Conservation (phyloP, 1,140 invertebrate species). For the Temnothorax nylanderi region DNA sequence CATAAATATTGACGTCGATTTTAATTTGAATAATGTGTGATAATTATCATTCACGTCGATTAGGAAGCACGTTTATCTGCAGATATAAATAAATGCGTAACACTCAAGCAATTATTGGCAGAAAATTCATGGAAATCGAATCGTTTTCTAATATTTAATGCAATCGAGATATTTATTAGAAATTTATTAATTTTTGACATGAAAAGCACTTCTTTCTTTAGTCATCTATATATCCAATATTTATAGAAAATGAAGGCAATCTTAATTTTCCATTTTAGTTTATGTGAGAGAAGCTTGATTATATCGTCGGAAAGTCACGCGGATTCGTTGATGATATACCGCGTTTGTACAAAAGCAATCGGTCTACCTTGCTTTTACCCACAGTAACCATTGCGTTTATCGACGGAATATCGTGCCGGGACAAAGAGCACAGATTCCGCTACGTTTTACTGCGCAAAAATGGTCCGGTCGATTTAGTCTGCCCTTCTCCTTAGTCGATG, state of each 20-base stretch:
- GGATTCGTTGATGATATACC: neutral
- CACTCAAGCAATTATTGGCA: too few relatives aligned
- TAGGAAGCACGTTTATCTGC: too few relatives aligned
- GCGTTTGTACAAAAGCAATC: neutral
- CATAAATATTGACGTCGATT: too few relatives aligned
- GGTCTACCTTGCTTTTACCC: constrained; percentile 20
- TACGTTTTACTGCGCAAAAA: constrained; percentile 53
- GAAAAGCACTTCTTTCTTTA: neutral
- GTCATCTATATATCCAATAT: neutral
- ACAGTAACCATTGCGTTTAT: constrained; percentile 38
- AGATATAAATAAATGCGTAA: too few relatives aligned
- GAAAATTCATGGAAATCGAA: too few relatives aligned
- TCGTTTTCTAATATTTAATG: too few relatives aligned
- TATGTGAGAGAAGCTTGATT: neutral
- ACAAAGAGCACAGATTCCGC: constrained; percentile 52
- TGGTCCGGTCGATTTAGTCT: constrained; percentile 50
- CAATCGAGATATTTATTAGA: neutral
- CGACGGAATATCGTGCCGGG: constrained; percentile 18
- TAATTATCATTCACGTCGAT: too few relatives aligned
- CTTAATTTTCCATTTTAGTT: neutral
- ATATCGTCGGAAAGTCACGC: neutral
- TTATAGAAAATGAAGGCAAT: neutral
- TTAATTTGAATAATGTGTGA: too few relatives aligned
- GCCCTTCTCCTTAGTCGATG: constrained; percentile 36
- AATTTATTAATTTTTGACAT: neutral